Percentiles rank a stretch among this genome's conserved stretches.
Evolutionary conservation across 2,888 invertebrate genomes (phyloP).

Genomic region (Cryptops parisi): DNA sequence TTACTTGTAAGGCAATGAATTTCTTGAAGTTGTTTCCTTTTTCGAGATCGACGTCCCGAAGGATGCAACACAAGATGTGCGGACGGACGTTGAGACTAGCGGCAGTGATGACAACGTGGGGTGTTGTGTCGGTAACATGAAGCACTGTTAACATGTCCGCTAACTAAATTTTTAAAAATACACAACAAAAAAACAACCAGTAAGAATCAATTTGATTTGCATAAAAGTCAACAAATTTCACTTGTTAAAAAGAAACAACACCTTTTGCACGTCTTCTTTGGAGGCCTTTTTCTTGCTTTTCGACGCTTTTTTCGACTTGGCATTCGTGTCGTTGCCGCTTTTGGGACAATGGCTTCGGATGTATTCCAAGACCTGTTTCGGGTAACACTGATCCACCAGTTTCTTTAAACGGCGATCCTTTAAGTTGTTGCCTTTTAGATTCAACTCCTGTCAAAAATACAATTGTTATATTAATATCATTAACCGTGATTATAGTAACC

Average conservation of each 20-base stretch:
- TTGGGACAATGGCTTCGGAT: constrained; percentile 46
- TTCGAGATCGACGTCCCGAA: constrained; percentile 47
- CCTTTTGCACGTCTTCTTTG: constrained; percentile 19
- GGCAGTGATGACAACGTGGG: constrained; percentile 41
- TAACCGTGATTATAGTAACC: too few relatives aligned
- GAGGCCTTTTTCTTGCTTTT: constrained; percentile 26
- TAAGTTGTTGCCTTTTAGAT: constrained; percentile 57
- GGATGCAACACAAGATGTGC: constrained; percentile 55
- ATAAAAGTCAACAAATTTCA: constrained; percentile 12
- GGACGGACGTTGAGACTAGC: constrained; percentile 48
- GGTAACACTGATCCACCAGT: constrained; percentile 48
- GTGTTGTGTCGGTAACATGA: constrained; percentile 39
- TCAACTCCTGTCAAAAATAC: too few relatives aligned
- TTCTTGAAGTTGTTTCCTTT: constrained; percentile 47
- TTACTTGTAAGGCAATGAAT: constrained; percentile 52
- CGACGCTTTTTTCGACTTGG: constrained; percentile 25
- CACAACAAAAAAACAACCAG: too few relatives aligned
- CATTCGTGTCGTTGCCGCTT: constrained; percentile 18
- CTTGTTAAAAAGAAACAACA: neutral
- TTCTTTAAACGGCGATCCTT: constrained; percentile 56
- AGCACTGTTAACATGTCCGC: constrained; percentile 30
- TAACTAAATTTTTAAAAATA: constrained; percentile 8
- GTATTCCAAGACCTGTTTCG: constrained; percentile 62
- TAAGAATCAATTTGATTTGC: constrained; percentile 15
- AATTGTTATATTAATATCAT: too few relatives aligned